A percentile compares a stretch with the other conserved stretches of the same genome.
phyloP scores from a whole-genome alignment of 2,797 vertebrate genomes.

The Luscinia luscinia region DNA sequence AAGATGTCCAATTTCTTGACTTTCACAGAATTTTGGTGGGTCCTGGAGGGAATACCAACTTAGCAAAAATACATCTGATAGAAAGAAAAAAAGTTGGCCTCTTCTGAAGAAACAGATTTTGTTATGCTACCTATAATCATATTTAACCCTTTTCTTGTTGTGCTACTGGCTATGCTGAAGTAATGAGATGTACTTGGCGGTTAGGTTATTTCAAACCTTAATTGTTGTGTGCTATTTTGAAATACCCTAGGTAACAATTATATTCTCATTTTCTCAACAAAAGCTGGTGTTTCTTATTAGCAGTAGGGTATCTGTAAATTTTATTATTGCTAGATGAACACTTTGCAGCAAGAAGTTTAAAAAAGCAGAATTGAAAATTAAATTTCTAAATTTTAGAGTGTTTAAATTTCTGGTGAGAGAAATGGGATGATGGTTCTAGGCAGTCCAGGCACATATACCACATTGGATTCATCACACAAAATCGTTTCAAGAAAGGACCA shows the following conservation, averaged over 20 bases:
- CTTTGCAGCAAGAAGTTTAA: background rate
- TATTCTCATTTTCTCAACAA: background rate
- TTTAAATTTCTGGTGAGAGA: background rate
- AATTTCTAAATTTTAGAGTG: background rate
- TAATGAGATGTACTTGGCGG: background rate
- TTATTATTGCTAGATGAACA: background rate
- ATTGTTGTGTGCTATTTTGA: background rate
- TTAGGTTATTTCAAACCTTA: background rate
- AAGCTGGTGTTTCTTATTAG: background rate
- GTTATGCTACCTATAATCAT: background rate
- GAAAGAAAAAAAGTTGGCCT: background rate
- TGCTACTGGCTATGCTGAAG: background rate
- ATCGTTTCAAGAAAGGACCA: background rate
- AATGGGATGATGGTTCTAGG: background rate
- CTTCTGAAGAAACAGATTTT: background rate
- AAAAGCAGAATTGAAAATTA: background rate
- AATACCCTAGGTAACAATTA: background rate
- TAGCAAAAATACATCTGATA: background rate
- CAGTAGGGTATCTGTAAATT: background rate
- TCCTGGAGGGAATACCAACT: background rate
- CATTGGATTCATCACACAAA: background rate
- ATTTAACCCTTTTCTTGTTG: background rate
- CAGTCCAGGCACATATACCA: background rate
- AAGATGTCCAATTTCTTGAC: background rate
- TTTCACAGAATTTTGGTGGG: background rate